Conservation (phyloP, 2,888 invertebrate species). For the Tipula vernalis region DNA sequence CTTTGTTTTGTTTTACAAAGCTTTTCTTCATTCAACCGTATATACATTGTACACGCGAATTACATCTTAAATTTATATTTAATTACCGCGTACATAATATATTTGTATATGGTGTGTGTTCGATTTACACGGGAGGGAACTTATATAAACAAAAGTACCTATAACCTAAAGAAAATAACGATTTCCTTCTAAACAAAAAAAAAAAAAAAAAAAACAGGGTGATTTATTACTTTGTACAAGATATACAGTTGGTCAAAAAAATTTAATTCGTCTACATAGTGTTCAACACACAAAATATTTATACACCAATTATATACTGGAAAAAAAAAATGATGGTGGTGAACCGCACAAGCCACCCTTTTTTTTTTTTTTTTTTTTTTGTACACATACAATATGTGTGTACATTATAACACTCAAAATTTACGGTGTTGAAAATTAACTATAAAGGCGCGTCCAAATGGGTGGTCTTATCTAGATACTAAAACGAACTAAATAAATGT, state of each 20-base stretch:
- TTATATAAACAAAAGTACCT: not conserved
- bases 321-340: slow-evolving; percentile 7
- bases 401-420: not conserved
- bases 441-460: slow-evolving; percentile 10
- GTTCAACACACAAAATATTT: not conserved
- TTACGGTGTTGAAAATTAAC: slow-evolving; percentile 8
- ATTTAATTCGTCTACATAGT: not conserved
- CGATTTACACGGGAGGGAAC: not conserved
- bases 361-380: no score
- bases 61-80: not conserved
- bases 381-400: not conserved
- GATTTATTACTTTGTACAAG: not conserved
- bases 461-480: slow-evolving; percentile 7
- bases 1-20: not conserved
- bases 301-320: not conserved
- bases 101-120: not conserved
- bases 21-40: not conserved
- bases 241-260: not conserved
- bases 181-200: not conserved
- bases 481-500: slow-evolving; percentile 4
- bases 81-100: not conserved
- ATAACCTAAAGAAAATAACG: not conserved
- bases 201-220: not conserved
- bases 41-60: not conserved
- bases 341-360: not conserved